These are phyloP conservation scores for Ctenosaura bakeri DNA, from an alignment of 2,797 vertebrate species.

Conservation along the genomic window DNA sequence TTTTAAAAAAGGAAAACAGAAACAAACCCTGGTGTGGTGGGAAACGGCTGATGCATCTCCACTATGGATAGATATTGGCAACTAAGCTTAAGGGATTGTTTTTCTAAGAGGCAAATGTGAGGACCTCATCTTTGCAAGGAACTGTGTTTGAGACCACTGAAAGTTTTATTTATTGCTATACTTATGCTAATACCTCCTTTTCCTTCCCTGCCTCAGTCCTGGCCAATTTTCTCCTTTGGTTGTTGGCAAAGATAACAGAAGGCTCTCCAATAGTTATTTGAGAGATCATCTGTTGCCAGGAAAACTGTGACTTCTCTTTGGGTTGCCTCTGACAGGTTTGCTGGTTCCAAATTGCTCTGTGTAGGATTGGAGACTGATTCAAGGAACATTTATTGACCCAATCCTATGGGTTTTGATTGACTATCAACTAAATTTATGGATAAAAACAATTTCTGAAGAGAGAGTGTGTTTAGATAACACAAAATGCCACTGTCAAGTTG, in stretches of 20 bases:
- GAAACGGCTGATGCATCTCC: constrained; percentile 64
- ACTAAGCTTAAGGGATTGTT: constrained; percentile 54
- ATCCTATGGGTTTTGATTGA: background rate
- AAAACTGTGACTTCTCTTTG: constrained; percentile 53
- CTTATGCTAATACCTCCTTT: constrained; percentile 43
- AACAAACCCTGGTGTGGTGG: constrained; percentile 34
- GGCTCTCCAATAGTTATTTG: constrained; percentile 12
- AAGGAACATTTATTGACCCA: background rate
- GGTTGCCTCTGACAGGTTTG: background rate
- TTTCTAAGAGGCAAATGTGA: constrained; percentile 50
- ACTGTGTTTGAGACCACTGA: constrained; percentile 15
- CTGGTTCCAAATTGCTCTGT: background rate
- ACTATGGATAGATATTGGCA: constrained; percentile 50
- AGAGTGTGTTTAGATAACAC: background rate
- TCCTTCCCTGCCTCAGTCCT: constrained; percentile 23
- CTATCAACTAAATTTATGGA: background rate
- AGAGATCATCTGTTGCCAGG: constrained; percentile 44
- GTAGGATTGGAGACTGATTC: background rate
- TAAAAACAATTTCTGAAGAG: background rate
- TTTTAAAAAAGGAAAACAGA: constrained; percentile 52
- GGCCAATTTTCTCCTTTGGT: constrained; percentile 62
- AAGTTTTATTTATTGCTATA: constrained; percentile 55
- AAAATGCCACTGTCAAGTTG: background rate
- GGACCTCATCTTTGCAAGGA: constrained; percentile 39
- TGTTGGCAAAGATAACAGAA: constrained; percentile 50